These are phyloP conservation scores for Hipposideros armiger DNA, from an alignment of 2,113 vertebrate genomes.

Conservation along the genomic window DNA sequence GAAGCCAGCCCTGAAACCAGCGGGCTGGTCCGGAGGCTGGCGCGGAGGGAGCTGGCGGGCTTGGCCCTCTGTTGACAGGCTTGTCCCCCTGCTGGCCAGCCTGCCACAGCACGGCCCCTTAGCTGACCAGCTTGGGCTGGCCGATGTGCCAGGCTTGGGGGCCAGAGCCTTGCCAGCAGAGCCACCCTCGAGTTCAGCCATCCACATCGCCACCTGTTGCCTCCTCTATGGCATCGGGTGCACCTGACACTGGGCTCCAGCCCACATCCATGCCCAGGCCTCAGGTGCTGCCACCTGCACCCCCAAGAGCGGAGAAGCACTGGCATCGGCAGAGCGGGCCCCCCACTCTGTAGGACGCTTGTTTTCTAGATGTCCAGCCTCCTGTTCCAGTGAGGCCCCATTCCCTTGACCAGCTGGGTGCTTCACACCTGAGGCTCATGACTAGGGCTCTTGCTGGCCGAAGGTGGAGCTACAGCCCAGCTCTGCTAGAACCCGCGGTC, in stretches of 20 bases:
- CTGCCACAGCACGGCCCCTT: too few species aligned
- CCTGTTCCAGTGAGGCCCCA: rapidly evolving
- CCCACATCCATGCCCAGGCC: not conserved
- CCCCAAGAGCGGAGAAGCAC: not conserved
- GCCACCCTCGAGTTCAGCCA: rapidly evolving
- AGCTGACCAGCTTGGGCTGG: rapidly evolving
- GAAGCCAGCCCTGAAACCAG: not conserved
- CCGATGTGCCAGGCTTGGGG: not conserved
- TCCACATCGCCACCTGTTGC: rapidly evolving
- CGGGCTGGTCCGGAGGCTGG: not conserved
- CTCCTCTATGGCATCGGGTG: rapidly evolving
- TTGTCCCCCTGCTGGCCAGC: rapidly evolving
- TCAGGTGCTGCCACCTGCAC: not conserved
- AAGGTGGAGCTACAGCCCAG: not conserved
- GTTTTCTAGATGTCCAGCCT: not conserved
- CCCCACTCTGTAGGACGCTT: rapidly evolving
- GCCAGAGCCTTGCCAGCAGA: not conserved
- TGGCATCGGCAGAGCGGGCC: too few species aligned
- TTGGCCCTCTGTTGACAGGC: rapidly evolving
- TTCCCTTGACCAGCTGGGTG: rapidly evolving
- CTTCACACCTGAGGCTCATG: rapidly evolving
- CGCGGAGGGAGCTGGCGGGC: not conserved
- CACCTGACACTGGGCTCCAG: not conserved
- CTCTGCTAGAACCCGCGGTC: rapidly evolving
- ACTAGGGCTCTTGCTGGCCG: not conserved